Percentiles rank a stretch among this genome's conserved stretches.
phyloP scores from a whole-genome alignment of 2,797 vertebrate species.

The Ataeniobius toweri region DNA sequence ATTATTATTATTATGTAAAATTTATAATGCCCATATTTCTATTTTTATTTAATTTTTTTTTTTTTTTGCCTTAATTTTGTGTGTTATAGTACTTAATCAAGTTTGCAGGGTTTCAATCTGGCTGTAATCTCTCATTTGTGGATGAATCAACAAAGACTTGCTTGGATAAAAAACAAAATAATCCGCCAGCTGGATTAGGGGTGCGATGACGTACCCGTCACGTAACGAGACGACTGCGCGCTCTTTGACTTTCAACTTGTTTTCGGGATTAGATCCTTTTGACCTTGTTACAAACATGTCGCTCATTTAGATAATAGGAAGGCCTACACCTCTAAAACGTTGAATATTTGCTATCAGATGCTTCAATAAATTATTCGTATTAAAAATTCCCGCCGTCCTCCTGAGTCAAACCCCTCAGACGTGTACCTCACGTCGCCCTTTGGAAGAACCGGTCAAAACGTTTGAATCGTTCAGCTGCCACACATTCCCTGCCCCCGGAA shows the following conservation, averaged over 20 bases:
- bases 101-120: not conserved
- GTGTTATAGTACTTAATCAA: not conserved
- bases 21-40: not conserved
- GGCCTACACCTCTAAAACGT: accelerated
- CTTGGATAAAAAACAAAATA: constrained; percentile 1
- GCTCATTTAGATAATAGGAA: accelerated
- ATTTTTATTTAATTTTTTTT: not conserved
- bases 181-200: constrained; percentile 1
- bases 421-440: constrained; percentile 28
- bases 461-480: not conserved
- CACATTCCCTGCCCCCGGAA: constrained; percentile 42
- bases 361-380: accelerated
- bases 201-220: constrained; percentile 9
- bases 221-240: constrained; percentile 4
- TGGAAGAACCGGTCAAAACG: constrained; percentile 1
- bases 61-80: not conserved
- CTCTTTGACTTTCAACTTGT: not conserved
- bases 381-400: accelerated
- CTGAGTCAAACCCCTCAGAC: accelerated
- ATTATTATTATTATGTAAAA: too few species aligned
- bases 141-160: not conserved
- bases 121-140: constrained; percentile 1
- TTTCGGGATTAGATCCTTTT: constrained; percentile 31
- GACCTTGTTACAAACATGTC: accelerated
- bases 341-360: accelerated